phyloP scores from a whole-genome alignment of 2,113 vertebrate genomes.

The Antennarius striatus region DNA sequence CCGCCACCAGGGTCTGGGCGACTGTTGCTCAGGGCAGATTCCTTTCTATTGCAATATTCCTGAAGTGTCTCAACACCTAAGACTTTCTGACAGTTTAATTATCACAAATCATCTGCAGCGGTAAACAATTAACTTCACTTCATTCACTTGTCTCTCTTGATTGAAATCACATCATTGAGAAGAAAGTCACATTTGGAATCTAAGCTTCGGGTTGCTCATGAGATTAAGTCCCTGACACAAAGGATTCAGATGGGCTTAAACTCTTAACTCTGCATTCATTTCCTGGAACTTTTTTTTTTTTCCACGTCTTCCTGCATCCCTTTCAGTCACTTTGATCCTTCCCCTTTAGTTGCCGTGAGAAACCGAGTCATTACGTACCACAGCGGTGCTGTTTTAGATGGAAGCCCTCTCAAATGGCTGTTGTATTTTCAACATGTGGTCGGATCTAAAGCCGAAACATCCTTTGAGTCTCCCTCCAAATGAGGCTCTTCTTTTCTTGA shows the following conservation, averaged over 20 bases:
- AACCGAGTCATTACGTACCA: constrained; percentile 47
- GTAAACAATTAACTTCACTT: too few species aligned
- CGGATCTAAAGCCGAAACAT: constrained; percentile 17
- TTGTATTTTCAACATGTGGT: constrained; percentile 47
- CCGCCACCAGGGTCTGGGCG: too few species aligned
- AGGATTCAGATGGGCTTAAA: constrained; percentile 65
- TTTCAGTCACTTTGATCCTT: constrained; percentile 45
- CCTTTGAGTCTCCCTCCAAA: constrained; percentile 47
- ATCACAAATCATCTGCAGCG: too few species aligned
- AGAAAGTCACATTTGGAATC: constrained; percentile 58
- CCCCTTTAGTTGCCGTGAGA: constrained; percentile 56
- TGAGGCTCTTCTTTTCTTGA: constrained; percentile 31
- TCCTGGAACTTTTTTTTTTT: constrained; percentile 24
- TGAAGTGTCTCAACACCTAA: too few species aligned
- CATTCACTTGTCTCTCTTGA: too few species aligned
- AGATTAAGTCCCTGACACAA: constrained; percentile 65
- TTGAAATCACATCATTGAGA: constrained; percentile 26
- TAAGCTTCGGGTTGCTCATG: constrained; percentile 55
- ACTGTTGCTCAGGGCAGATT: too few species aligned
- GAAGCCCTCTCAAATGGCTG: constrained; percentile 45
- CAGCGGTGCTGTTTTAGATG: constrained; percentile 4
- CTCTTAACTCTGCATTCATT: constrained; percentile 59
- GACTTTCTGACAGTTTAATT: too few species aligned
- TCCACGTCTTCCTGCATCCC: too few species aligned
- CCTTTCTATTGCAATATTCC: too few species aligned